Base-by-base conservation (phyloP, 2,797 vertebrate genomes). In the Cynodonichthys magdalenae region DNA sequence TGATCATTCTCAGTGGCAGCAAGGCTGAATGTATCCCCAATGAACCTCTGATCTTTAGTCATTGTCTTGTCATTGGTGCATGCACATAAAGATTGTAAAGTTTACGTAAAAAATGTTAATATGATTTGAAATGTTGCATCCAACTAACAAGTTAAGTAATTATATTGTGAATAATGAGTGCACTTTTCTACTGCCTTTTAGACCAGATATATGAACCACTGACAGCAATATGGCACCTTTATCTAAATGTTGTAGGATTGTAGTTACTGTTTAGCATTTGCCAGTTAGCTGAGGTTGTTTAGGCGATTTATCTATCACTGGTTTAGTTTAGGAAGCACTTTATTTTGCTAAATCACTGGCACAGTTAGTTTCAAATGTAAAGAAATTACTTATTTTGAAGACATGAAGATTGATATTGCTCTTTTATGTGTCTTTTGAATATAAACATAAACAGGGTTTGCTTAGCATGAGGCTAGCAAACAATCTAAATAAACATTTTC, bases 151-250 rank as follows among this genome's bases (percentile, higher is more conserved):
- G 8, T 17, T 44, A 47, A 20, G 1, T 39, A 9, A 11, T 59
- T 61, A n/a, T 34, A 24, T 18, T 15, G 0, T 41, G 56, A 15
- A 28, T 17, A 15, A 58, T 55, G 46, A 45, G 28, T 63, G 4
- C 17, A 20, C 19, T 34, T 69, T 17, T 20, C 53, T 19, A 31
- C 17, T 52, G 6, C n/a, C 56, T 67, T 69, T 69, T 34, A 18
- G 10, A 44, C 18, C 20, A 46, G 57, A 20, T 51, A 24, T 7
- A n/a, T 3, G 15, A 71, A 15, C n/a, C 19, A 64, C 7, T 7
- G 45, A 67, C 53, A 71, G 53, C 31, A 53, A 74, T 81, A 85
- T 91, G 89, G 88, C 89, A 90, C 86, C 67, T 85, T 20, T 31
- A 45, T 69, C 31, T 27, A 53, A 28, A 61, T 53, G 46, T 42